A percentile compares a stretch with the other conserved stretches of the same genome.
These are phyloP conservation scores for Limosa lapponica DNA, from an alignment of 2,797 vertebrate genomes.

Conservation along the genomic window DNA sequence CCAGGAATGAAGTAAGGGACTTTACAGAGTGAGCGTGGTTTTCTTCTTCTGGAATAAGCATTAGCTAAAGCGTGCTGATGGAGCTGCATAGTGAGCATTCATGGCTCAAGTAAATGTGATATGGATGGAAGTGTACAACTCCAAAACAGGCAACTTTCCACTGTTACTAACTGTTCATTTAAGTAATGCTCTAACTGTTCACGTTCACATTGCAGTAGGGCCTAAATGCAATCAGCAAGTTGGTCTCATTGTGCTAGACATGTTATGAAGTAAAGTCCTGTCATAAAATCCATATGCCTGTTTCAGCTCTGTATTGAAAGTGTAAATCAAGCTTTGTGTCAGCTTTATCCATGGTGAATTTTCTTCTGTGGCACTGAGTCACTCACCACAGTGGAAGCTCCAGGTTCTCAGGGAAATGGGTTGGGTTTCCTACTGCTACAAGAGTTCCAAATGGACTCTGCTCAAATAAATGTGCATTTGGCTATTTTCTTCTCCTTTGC, in stretches of 20 bases:
- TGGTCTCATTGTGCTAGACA: background rate
- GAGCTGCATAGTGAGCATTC: background rate
- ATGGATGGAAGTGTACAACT: background rate
- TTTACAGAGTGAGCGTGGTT: background rate
- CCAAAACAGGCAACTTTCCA: background rate
- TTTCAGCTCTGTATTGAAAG: background rate
- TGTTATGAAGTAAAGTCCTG: background rate
- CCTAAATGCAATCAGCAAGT: background rate
- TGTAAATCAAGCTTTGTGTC: background rate
- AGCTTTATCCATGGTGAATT: background rate
- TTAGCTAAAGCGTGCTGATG: background rate
- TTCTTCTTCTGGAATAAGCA: background rate
- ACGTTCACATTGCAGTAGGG: fast-evolving
- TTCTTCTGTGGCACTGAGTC: background rate
- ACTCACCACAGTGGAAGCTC: background rate
- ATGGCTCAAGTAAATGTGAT: background rate
- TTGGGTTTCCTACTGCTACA: background rate
- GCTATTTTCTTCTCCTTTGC: background rate
- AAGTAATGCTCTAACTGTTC: background rate
- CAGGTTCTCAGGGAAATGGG: background rate
- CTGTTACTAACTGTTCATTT: background rate
- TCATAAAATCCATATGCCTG: background rate
- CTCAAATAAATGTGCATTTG: background rate
- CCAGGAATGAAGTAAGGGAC: background rate
- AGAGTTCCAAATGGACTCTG: background rate